Conservation (phyloP, 2,113 vertebrate species). For the Pelodiscus sinensis region DNA sequence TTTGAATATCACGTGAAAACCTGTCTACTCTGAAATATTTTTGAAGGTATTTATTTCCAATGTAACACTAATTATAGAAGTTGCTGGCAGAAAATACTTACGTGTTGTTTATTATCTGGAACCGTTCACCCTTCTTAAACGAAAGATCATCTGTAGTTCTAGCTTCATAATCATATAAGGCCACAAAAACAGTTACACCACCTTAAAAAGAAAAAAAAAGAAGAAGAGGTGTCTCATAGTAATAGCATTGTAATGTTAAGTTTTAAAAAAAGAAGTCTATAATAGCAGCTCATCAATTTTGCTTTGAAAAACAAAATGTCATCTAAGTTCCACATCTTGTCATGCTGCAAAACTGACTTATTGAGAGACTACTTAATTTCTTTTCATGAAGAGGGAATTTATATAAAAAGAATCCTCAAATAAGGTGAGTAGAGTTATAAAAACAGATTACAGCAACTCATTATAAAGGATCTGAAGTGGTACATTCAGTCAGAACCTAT, state of each 20-base stretch:
- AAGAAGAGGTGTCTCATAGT: neutral
- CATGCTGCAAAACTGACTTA: constrained; percentile 18
- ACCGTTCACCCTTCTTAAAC: constrained; percentile 97
- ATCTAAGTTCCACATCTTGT: neutral
- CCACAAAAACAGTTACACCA: constrained; percentile 98
- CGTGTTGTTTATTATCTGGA: constrained; percentile 99
- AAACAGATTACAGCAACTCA: neutral
- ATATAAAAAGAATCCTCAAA: neutral
- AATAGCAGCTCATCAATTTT: neutral
- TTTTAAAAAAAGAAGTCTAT: neutral
- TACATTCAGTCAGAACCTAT: neutral
- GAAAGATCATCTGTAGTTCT: constrained; percentile 97
- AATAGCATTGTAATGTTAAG: neutral
- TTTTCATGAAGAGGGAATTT: neutral
- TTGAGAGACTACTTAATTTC: neutral
- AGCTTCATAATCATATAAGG: constrained; percentile 99
- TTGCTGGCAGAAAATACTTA: constrained; percentile 75
- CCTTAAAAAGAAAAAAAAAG: constrained; percentile 75
- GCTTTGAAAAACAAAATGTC: neutral
- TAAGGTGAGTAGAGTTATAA: neutral
- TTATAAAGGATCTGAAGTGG: neutral
- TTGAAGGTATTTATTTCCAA: neutral
- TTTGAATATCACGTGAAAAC: neutral
- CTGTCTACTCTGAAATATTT: neutral
- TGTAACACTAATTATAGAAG: neutral